phyloP scores from a whole-genome alignment of 2,797 vertebrate genomes.

The Chelonia mydas region DNA sequence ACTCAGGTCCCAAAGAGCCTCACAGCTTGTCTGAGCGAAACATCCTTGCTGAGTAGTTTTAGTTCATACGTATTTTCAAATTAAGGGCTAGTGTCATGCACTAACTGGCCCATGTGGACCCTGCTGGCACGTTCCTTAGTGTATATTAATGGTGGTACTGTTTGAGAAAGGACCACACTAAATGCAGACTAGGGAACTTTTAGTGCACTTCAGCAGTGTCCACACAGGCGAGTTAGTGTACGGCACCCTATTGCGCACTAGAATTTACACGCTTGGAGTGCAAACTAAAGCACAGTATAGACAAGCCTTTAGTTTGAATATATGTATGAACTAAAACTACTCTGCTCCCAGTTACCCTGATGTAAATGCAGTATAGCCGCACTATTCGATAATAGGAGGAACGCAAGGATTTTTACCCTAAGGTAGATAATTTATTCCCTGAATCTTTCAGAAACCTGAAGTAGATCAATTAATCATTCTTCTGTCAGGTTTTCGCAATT shows the following conservation, averaged over 20 bases:
- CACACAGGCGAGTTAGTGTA: background rate
- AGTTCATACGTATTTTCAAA: background rate
- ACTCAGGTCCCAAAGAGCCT: background rate
- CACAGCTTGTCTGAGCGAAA: background rate
- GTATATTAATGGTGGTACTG: background rate
- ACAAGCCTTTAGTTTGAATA: background rate
- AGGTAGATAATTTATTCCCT: background rate
- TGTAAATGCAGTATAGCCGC: background rate
- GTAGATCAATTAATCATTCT: background rate
- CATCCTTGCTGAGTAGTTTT: background rate
- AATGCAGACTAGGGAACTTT: background rate
- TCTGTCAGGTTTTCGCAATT: background rate
- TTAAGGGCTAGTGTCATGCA: background rate
- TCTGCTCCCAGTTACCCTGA: background rate
- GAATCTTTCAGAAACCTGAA: background rate
- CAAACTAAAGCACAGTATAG: background rate
- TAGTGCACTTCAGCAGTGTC: background rate
- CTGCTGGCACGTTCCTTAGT: background rate
- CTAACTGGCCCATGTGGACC: background rate
- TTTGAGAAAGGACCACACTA: background rate
- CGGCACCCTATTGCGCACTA: background rate
- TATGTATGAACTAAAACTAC: background rate
- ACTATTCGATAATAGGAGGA: background rate
- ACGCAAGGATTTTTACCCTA: background rate
- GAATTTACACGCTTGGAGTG: background rate